Evolutionary conservation across 2,797 vertebrate genomes (phyloP).

Genomic region (Sphenopsis melanotis): DNA sequence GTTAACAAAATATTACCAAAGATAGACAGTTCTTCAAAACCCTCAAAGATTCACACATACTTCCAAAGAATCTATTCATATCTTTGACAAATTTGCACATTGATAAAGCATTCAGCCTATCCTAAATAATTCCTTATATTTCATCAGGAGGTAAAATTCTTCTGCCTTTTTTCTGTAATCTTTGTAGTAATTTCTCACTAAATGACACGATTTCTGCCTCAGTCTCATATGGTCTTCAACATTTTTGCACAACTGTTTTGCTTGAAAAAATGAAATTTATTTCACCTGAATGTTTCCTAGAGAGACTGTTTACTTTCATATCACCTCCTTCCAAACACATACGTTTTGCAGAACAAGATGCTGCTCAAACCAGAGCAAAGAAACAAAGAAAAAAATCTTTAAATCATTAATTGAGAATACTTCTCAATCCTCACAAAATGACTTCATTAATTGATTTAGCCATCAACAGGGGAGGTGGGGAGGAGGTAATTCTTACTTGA

Average conservation of each 20-base stretch:
- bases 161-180: not conserved
- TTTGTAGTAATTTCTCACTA: not conserved
- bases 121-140: not conserved
- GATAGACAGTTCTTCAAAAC: not conserved
- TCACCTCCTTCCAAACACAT: not conserved
- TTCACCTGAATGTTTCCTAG: not conserved
- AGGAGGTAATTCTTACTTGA: not conserved
- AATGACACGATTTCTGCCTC: not conserved
- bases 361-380: not conserved
- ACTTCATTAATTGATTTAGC: not conserved
- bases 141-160: not conserved
- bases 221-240: not conserved
- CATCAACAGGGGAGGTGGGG: rapidly evolving
- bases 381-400: not conserved
- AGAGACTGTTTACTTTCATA: not conserved
- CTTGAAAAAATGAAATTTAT: not conserved
- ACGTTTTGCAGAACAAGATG: not conserved
- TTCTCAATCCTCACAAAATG: not conserved
- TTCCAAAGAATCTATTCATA: not conserved
- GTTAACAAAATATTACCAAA: not conserved
- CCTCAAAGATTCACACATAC: not conserved
- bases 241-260: not conserved
- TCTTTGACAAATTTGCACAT: not conserved
- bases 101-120: not conserved
- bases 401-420: not conserved